Percentiles rank a stretch among this genome's conserved stretches.
phyloP scores from a whole-genome alignment of 2,797 vertebrate genomes.

The Phataginus tricuspis region DNA sequence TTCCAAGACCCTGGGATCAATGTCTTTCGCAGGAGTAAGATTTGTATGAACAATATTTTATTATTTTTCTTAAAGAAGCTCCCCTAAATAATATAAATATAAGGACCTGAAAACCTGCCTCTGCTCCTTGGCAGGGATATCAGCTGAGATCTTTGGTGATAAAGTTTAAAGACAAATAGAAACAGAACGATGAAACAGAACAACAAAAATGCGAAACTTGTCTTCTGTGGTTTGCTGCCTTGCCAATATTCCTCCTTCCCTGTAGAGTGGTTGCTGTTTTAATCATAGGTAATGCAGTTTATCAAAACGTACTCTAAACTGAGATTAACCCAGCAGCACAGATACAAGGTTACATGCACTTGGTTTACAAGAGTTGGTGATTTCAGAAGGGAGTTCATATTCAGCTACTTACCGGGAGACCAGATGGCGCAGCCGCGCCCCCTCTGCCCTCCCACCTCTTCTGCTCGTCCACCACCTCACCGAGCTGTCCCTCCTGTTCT shows the following conservation, averaged over 20 bases:
- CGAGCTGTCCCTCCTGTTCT: constrained; percentile 17
- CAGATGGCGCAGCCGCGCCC: too few species aligned
- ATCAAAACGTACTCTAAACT: background rate
- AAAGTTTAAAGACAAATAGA: background rate
- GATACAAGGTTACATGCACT: background rate
- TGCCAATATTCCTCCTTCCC: background rate
- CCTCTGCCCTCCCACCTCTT: background rate
- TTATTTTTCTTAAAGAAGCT: background rate
- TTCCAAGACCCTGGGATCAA: background rate
- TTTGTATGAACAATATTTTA: background rate
- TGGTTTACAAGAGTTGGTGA: background rate
- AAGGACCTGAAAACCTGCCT: background rate
- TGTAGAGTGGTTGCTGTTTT: background rate
- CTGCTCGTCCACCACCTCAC: background rate
- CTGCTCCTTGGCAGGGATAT: background rate
- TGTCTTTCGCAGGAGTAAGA: background rate
- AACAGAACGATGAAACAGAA: background rate
- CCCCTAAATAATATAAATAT: background rate
- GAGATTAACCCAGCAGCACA: background rate
- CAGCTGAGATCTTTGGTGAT: background rate
- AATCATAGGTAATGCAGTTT: background rate
- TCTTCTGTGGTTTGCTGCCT: background rate
- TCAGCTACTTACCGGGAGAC: background rate
- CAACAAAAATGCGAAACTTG: background rate
- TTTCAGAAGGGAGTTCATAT: background rate